A percentile compares a stretch with the other conserved stretches of the same genome.
phyloP scores from a whole-genome alignment of 2,888 invertebrate genomes.

The Hemicrepidius hirtus region DNA sequence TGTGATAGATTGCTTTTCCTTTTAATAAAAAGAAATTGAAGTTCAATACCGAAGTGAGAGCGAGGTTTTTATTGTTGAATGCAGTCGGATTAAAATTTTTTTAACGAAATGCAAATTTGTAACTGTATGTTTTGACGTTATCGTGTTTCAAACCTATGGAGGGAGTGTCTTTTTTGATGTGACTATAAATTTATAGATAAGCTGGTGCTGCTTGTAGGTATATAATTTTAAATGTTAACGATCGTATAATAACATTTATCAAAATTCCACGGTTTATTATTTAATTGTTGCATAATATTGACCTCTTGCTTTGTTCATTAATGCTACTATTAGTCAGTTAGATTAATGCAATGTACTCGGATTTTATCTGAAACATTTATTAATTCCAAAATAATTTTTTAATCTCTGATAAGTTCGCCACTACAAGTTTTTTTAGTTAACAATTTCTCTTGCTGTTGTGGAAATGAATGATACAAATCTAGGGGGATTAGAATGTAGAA shows the following conservation, averaged over 20 bases:
- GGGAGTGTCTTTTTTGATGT: slow-evolving; percentile 15
- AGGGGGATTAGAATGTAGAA: too few relatives aligned
- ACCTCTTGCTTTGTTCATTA: too few relatives aligned
- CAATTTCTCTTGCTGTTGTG: too few relatives aligned
- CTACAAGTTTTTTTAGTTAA: too few relatives aligned
- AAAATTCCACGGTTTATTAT: slow-evolving; percentile 24
- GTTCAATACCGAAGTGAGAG: too few relatives aligned
- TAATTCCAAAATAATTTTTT: too few relatives aligned
- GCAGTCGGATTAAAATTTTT: neutral
- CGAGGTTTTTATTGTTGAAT: too few relatives aligned
- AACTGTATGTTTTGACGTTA: neutral
- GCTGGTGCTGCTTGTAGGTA: neutral
- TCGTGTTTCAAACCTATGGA: neutral
- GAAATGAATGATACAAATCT: too few relatives aligned
- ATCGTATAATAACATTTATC: slow-evolving; percentile 24
- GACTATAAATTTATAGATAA: slow-evolving; percentile 31
- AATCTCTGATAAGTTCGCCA: too few relatives aligned
- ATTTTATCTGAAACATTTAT: too few relatives aligned
- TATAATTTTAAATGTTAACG: slow-evolving; percentile 26
- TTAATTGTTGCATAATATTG: neutral
- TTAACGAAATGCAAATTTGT: neutral
- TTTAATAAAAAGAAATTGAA: neutral
- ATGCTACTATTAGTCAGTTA: too few relatives aligned
- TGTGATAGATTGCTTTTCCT: slow-evolving; percentile 4
- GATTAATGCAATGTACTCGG: too few relatives aligned